phyloP scores from a whole-genome alignment of 2,888 invertebrate species.

The Clanis bilineata region DNA sequence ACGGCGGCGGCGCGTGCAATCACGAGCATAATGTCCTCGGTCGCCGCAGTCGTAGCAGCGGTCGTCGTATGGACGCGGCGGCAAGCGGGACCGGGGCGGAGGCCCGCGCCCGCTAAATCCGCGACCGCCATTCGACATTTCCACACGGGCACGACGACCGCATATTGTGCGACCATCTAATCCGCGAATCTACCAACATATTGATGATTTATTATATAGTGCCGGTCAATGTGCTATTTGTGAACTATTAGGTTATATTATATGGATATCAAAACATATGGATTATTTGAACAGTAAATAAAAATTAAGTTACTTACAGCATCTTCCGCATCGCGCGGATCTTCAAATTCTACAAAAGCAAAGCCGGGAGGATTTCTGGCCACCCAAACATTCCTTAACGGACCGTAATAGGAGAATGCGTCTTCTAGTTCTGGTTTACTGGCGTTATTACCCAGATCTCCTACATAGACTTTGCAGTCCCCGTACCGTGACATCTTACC shows the following conservation, averaged over 20 bases:
- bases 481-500: conserved; percentile 88
- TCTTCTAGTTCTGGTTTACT: conserved; percentile 97
- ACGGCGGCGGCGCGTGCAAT: conserved; percentile 90
- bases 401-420: conserved; percentile 95
- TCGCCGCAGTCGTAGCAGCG: conserved; percentile 97
- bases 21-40: conserved; percentile 95
- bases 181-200: conserved; percentile 68
- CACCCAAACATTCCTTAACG: conserved; percentile 97
- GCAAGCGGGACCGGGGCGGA: conserved; percentile 81
- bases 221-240: too few relatives aligned
- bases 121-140: conserved; percentile 94
- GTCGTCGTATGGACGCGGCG: conserved; percentile 95
- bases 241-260: too few relatives aligned
- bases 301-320: conserved; percentile 81
- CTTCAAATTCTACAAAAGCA: conserved; percentile 97
- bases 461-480: conserved; percentile 98
- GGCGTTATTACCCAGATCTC: conserved; percentile 95
- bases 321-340: conserved; percentile 95
- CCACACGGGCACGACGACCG: conserved; percentile 94
- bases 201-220: background rate
- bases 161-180: conserved; percentile 92
- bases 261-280: too few relatives aligned
- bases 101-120: conserved; percentile 81
- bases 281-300: background rate
- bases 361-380: conserved; percentile 97